These are phyloP conservation scores for Psylliodes chrysocephalus DNA, from an alignment of 2,888 invertebrate genomes.

Conservation along the genomic window DNA sequence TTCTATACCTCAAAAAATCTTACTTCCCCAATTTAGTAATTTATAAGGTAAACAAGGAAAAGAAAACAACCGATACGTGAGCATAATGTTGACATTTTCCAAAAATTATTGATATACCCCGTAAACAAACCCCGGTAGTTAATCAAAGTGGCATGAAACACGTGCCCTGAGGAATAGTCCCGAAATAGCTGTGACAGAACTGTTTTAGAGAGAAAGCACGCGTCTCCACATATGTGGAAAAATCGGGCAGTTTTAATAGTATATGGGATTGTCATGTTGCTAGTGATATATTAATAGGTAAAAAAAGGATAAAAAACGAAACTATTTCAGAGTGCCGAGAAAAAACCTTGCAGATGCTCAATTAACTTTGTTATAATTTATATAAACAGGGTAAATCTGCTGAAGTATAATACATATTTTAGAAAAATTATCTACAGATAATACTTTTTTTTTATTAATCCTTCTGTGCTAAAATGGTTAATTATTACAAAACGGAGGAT, in stretches of 20 bases:
- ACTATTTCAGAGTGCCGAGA: too few species aligned
- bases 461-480: too few species aligned
- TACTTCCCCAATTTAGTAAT: constrained; percentile 34
- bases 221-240: constrained; percentile 54
- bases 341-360: too few species aligned
- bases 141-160: constrained; percentile 49
- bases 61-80: constrained; percentile 42
- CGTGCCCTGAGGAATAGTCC: constrained; percentile 49
- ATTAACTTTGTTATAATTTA: too few species aligned
- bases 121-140: constrained; percentile 54
- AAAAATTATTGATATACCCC: constrained; percentile 54
- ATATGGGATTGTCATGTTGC: constrained; percentile 1
- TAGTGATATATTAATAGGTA: too few species aligned
- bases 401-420: too few species aligned
- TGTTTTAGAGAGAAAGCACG: constrained; percentile 52
- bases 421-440: too few species aligned
- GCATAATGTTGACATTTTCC: constrained; percentile 39
- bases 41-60: constrained; percentile 45
- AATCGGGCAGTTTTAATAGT: constrained; percentile 33
- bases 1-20: constrained; percentile 24
- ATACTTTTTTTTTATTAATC: too few species aligned
- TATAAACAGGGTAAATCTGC: too few species aligned
- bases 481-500: too few species aligned
- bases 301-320: too few species aligned
- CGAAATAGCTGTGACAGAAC: constrained; percentile 55